Percentiles rank a stretch among this genome's conserved stretches.
Conservation (phyloP, 2,113 vertebrate genomes). For the Peucedramus taeniatus region DNA sequence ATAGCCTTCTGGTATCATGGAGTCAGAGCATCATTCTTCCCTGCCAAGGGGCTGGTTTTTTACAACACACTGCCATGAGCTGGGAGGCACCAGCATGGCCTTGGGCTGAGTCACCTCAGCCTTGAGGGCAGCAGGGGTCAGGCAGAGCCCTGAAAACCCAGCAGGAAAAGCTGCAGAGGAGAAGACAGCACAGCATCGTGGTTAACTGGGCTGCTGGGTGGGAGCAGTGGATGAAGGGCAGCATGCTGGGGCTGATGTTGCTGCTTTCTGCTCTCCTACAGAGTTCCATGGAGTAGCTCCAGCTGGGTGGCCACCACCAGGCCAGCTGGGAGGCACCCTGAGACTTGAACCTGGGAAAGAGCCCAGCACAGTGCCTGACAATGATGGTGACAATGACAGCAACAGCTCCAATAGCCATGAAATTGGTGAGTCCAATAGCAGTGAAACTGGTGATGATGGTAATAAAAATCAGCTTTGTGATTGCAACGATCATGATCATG, state of each 20-base stretch:
- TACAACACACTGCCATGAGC: background rate
- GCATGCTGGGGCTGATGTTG: background rate
- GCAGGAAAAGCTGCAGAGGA: background rate
- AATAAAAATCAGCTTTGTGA: background rate
- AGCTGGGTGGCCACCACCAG: background rate
- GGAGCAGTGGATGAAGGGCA: background rate
- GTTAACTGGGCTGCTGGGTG: background rate
- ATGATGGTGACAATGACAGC: background rate
- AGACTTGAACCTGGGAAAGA: background rate
- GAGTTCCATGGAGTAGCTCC: background rate
- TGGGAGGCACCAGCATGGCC: accelerated
- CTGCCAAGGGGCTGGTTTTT: too few relatives aligned
- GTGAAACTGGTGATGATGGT: background rate
- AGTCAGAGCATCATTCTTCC: too few relatives aligned
- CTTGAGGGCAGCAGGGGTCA: background rate
- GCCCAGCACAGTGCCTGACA: accelerated
- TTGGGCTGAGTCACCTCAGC: accelerated
- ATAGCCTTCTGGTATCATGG: too few relatives aligned
- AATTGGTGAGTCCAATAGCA: too few relatives aligned
- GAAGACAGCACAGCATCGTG: accelerated
- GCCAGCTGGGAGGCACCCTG: accelerated
- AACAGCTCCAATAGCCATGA: background rate
- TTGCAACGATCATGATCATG: background rate
- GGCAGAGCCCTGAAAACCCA: background rate
- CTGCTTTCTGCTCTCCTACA: background rate